Percentiles rank a stretch among this genome's conserved stretches.
Evolutionary conservation across 2,113 vertebrate species (phyloP).

Genomic region (Halcyon senegalensis): DNA sequence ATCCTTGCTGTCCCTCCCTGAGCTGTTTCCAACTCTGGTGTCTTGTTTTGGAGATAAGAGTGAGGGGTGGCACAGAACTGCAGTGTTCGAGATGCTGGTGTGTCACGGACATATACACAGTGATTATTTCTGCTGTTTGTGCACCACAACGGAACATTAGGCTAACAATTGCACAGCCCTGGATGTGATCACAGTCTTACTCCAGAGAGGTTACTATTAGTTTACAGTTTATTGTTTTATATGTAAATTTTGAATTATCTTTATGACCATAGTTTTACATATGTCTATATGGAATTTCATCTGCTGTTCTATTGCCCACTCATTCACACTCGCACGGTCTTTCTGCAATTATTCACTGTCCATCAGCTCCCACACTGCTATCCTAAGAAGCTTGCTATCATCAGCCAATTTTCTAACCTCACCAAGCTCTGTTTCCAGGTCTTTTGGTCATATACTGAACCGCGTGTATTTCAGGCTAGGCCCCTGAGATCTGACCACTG

Average conservation of each 20-base stretch:
- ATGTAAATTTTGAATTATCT: neutral
- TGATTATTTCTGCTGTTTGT: neutral
- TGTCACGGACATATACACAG: neutral
- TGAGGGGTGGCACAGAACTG: neutral
- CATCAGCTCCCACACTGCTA: neutral
- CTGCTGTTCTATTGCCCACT: neutral
- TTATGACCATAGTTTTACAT: neutral
- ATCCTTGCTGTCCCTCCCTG: neutral
- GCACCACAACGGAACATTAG: neutral
- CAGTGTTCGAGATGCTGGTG: neutral
- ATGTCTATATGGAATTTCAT: neutral
- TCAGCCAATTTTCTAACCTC: neutral
- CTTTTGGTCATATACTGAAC: neutral
- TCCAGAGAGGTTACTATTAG: neutral
- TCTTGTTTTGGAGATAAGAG: neutral
- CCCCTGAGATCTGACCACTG: neutral
- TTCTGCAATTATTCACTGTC: neutral
- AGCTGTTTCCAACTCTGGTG: neutral
- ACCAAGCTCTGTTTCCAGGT: neutral
- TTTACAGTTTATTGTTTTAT: neutral
- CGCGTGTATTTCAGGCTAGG: rapidly evolving
- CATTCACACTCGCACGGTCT: neutral
- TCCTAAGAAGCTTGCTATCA: neutral
- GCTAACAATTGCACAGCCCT: neutral
- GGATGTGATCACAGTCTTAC: neutral